A percentile compares a stretch with the other conserved stretches of the same genome.
These are phyloP conservation scores for Drosophila barbarae DNA, from an alignment of 2,888 invertebrate genomes.

Conservation along the genomic window DNA sequence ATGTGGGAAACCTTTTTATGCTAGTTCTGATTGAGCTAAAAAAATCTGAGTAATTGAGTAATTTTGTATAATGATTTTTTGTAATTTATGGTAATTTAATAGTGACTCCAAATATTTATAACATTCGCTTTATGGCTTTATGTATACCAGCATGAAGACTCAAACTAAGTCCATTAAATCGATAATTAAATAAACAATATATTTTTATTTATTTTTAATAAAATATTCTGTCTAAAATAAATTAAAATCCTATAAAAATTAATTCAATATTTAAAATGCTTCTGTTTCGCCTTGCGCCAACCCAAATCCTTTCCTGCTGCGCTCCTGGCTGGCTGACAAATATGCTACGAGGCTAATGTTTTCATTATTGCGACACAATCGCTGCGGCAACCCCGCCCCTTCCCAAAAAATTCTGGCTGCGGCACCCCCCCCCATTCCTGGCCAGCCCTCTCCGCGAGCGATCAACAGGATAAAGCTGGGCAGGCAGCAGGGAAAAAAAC, in stretches of 20 bases:
- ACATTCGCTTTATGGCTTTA: too few relatives aligned
- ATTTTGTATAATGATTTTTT: too few relatives aligned
- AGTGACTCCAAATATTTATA: too few relatives aligned
- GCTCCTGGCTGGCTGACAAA: slow-evolving; percentile 57
- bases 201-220: not conserved
- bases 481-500: slow-evolving; percentile 74
- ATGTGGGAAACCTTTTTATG: too few relatives aligned
- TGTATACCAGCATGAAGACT: too few relatives aligned
- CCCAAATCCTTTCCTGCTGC: slow-evolving; percentile 3
- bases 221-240: not conserved
- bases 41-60: too few relatives aligned
- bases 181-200: too few relatives aligned
- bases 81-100: too few relatives aligned
- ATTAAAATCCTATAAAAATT: not conserved
- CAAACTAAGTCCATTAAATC: too few relatives aligned
- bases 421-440: slow-evolving; percentile 6
- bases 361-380: slow-evolving; percentile 61
- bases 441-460: slow-evolving; percentile 43
- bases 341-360: slow-evolving; percentile 69
- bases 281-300: not conserved
- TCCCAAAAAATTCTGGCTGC: not conserved
- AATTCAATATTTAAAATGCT: not conserved
- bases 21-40: too few relatives aligned
- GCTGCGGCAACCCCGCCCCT: slow-evolving; percentile 10
- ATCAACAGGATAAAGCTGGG: slow-evolving; percentile 73